Conservation (phyloP, 2,888 invertebrate genomes). For the Dimorphilus gyrociliatus region DNA sequence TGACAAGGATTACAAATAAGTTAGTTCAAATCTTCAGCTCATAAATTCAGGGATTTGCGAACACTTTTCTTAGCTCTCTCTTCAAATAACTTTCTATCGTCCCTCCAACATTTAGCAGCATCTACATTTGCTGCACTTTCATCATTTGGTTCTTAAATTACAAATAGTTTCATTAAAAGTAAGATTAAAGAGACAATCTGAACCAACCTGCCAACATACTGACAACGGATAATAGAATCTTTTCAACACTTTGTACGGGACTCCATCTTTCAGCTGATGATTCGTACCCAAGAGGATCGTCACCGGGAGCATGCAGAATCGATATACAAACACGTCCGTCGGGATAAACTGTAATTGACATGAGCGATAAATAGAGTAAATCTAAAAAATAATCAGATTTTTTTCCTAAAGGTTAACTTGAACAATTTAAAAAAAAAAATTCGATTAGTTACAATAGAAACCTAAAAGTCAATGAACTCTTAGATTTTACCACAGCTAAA, state of each 20-base stretch:
- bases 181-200: too few species aligned
- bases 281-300: slow-evolving; percentile 99
- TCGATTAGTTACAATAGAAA: not conserved
- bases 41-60: slow-evolving; percentile 54
- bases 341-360: slow-evolving; percentile 66
- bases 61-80: slow-evolving; percentile 79
- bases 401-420: too few species aligned
- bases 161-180: too few species aligned
- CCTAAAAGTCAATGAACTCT: not conserved
- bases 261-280: slow-evolving; percentile 96
- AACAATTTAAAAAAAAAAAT: not conserved
- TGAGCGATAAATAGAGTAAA: slow-evolving; percentile 6
- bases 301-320: slow-evolving; percentile 94
- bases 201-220: slow-evolving; percentile 76
- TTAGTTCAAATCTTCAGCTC: too few species aligned
- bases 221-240: slow-evolving; percentile 90
- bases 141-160: slow-evolving; percentile 73
- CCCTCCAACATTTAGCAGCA: slow-evolving; percentile 98
- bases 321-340: slow-evolving; percentile 98
- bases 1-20: too few species aligned
- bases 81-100: slow-evolving; percentile 80
- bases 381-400: too few species aligned
- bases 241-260: slow-evolving; percentile 97
- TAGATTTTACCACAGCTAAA: not conserved
- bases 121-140: slow-evolving; percentile 98